A percentile compares a stretch with the other conserved stretches of the same genome.
phyloP scores from a whole-genome alignment of 1,140 invertebrate genomes.

The Dysdera silvatica region DNA sequence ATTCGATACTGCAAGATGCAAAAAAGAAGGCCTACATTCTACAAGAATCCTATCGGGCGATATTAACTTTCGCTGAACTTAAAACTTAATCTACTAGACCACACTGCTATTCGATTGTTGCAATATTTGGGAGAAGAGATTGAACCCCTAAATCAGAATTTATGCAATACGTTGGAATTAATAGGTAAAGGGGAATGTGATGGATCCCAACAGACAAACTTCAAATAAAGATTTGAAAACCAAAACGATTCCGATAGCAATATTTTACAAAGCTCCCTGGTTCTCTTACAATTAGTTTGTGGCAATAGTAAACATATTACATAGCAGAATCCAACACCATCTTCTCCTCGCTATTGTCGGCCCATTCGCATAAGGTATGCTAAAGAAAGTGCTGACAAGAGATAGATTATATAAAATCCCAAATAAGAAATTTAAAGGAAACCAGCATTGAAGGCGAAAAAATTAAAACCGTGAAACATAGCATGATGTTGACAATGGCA shows the following conservation, averaged over 20 bases:
- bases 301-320: conserved; percentile 36
- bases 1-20: too few relatives aligned
- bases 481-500: conserved; percentile 43
- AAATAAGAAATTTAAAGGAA: too few relatives aligned
- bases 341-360: conserved; percentile 39
- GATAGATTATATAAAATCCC: conserved; percentile 32
- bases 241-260: conserved; percentile 32
- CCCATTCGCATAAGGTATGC: conserved; percentile 38
- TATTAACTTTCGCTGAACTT: too few relatives aligned
- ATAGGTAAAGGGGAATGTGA: conserved; percentile 41
- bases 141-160: too few relatives aligned
- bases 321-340: conserved; percentile 40
- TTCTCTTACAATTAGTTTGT: too few relatives aligned
- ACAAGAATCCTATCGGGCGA: too few relatives aligned
- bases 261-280: too few relatives aligned
- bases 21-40: too few relatives aligned
- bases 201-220: conserved; percentile 32
- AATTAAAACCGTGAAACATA: conserved; percentile 32
- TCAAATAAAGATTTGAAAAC: conserved; percentile 38
- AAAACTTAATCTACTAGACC: too few relatives aligned
- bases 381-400: conserved; percentile 34
- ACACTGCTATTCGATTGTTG: too few relatives aligned
- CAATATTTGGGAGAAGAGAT: too few relatives aligned
- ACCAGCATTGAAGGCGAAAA: conserved; percentile 31
- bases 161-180: too few relatives aligned